These are phyloP conservation scores for Champsocephalus esox DNA, from an alignment of 2,797 vertebrate species.

Conservation along the genomic window DNA sequence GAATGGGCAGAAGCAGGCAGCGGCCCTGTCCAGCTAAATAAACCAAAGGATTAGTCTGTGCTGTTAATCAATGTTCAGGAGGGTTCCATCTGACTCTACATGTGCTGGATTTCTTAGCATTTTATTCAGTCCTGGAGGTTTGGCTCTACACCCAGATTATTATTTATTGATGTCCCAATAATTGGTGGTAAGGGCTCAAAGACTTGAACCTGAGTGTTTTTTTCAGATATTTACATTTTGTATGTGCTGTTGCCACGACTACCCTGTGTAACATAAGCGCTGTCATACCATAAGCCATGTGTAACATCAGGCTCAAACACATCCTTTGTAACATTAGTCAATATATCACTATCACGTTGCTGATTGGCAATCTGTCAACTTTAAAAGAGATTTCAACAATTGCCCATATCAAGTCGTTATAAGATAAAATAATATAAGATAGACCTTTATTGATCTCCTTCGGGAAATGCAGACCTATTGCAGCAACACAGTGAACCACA, in stretches of 20 bases:
- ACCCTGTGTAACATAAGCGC: too few species aligned
- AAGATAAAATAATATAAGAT: too few species aligned
- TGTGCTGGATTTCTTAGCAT: not conserved
- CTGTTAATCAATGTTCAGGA: conserved; percentile 26
- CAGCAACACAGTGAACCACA: too few species aligned
- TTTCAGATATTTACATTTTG: not conserved
- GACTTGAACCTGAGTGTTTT: not conserved
- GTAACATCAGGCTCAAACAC: too few species aligned
- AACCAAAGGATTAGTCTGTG: conserved; percentile 36
- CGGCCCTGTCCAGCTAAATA: conserved; percentile 6
- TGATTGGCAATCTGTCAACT: too few species aligned
- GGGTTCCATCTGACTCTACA: conserved; percentile 20
- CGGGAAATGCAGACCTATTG: too few species aligned
- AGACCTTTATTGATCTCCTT: too few species aligned
- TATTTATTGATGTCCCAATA: not conserved
- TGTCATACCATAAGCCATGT: too few species aligned
- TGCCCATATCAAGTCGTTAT: too few species aligned
- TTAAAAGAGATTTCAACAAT: too few species aligned
- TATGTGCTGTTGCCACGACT: not conserved
- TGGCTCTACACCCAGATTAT: conserved; percentile 7
- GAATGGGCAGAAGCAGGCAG: conserved; percentile 21
- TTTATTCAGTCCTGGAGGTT: conserved; percentile 10
- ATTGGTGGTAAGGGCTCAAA: not conserved
- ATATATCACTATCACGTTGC: too few species aligned
- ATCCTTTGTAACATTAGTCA: too few species aligned